Evolutionary conservation across 2,797 vertebrate species (phyloP), one percentile per base, ranked within the genome.

Genomic region (Acridotheres tristis): DNA sequence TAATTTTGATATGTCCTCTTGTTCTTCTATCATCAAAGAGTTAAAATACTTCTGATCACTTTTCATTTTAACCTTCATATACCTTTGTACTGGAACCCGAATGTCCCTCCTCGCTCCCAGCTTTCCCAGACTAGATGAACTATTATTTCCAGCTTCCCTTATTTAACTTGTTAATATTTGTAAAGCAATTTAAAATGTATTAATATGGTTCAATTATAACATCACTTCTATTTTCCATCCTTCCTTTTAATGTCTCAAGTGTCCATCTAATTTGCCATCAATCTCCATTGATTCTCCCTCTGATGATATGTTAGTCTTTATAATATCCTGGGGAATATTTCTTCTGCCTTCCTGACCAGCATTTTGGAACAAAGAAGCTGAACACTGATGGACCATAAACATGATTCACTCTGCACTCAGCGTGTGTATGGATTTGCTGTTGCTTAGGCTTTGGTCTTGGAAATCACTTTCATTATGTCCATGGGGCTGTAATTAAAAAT

Each of bases 111-210:
- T 69, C 42, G 38, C 54, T 93, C 53, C 58, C 22, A 51, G 48
- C 62, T 79, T 89, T 78, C 77, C 80, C 57, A 84, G 89, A 63
- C 59, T 71, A 96, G 89, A 95, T 63, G 86, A 95, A 85, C 50
- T 79, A 30, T 61, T 72, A 48, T 93, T 96, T 93, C 82, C 50
- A 62, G 34, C 80, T 91, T 94, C 85, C 73, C 50, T 86, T 83
- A 68, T 95, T 92, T 89, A 92, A 93, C 73, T 92, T 94, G 83
- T 86, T 95, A 91, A 94, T 92, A 96, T 95, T 96, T 96, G 88
- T 92, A 84, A 91, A 94, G 83, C 85, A 79, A 93, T 95, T 95
- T 95, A 91, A 94, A 96, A 86, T 63, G 36, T 94, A 95, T 96
- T 96, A 96, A 93, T 93, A 87, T 26, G 51, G 63, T 78, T 89